A percentile compares a stretch with the other conserved stretches of the same genome.
Conservation (phyloP, 1,140 invertebrate species). For the Zaprionus taronus region DNA sequence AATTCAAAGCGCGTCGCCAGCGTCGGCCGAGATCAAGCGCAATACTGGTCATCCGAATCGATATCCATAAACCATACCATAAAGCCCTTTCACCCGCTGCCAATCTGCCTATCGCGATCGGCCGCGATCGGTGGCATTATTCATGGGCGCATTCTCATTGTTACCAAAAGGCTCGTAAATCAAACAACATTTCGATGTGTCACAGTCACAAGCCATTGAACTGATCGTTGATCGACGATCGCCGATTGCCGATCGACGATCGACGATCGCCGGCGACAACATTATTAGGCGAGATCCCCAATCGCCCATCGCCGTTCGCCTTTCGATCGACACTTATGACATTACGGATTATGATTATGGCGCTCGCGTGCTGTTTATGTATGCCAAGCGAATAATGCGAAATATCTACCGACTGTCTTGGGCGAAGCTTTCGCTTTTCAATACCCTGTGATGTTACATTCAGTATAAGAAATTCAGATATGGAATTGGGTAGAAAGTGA, state of each 20-base stretch:
- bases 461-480: not conserved
- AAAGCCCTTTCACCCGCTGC: slow-evolving; percentile 5
- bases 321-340: slow-evolving; percentile 59
- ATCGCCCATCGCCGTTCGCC: slow-evolving; percentile 46
- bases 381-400: slow-evolving; percentile 66
- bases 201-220: slow-evolving; percentile 73
- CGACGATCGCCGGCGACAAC: slow-evolving; percentile 37
- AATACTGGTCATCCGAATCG: slow-evolving; percentile 20
- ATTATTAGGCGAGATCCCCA: slow-evolving; percentile 46
- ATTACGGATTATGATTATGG: slow-evolving; percentile 82
- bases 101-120: slow-evolving; percentile 3
- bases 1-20: slow-evolving; percentile 55
- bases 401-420: slow-evolving; percentile 45
- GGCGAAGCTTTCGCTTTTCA: slow-evolving; percentile 40
- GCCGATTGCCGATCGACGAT: slow-evolving; percentile 47
- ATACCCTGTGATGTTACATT: slow-evolving; percentile 20
- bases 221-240: slow-evolving; percentile 64
- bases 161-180: slow-evolving; percentile 49
- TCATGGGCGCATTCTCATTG: slow-evolving; percentile 64
- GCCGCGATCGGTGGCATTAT: slow-evolving; percentile 54
- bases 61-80: slow-evolving; percentile 24
- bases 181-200: slow-evolving; percentile 60
- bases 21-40: slow-evolving; percentile 71
- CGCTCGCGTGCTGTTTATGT: slow-evolving; percentile 81
- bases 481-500: too few species aligned